These are phyloP conservation scores for Trachymyrmex septentrionalis DNA, from an alignment of 1,140 invertebrate species.

Conservation along the genomic window DNA sequence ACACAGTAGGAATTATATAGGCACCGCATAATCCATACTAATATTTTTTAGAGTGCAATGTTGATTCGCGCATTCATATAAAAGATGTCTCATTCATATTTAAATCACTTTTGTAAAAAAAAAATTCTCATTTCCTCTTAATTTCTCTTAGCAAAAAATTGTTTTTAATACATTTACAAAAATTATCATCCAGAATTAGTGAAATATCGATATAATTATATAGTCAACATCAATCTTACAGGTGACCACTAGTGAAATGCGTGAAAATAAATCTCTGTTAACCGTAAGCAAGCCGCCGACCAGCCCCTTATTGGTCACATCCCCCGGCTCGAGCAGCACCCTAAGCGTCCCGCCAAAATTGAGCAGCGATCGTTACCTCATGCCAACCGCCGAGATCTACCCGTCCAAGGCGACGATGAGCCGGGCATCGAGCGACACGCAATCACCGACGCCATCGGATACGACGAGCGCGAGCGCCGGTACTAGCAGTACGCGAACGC, in stretches of 20 bases:
- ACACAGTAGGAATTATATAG: too few relatives aligned
- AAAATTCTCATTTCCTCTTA: too few relatives aligned
- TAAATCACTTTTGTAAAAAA: too few relatives aligned
- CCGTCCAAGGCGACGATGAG: slow-evolving; percentile 79
- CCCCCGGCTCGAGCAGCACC: slow-evolving; percentile 50
- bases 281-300: slow-evolving; percentile 73
- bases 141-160: too few relatives aligned
- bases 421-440: slow-evolving; percentile 67
- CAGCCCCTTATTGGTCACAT: slow-evolving; percentile 68
- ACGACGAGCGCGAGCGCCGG: slow-evolving; percentile 35
- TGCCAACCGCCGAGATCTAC: slow-evolving; percentile 73
- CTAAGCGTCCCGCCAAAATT: slow-evolving; percentile 41
- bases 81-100: too few relatives aligned
- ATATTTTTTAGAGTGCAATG: too few relatives aligned
- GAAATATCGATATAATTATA: not conserved
- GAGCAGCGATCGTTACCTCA: slow-evolving; percentile 68
- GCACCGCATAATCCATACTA: too few relatives aligned
- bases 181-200: too few relatives aligned
- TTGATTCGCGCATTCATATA: too few relatives aligned
- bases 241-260: slow-evolving; percentile 61
- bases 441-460: slow-evolving; percentile 67
- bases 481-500: slow-evolving; percentile 42
- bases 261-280: slow-evolving; percentile 76
- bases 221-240: slow-evolving; percentile 20
- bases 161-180: too few relatives aligned